Evolutionary conservation across 92 coral and sea anemone species (phyloP).

Genomic region (Palythoa heliodiscus): DNA sequence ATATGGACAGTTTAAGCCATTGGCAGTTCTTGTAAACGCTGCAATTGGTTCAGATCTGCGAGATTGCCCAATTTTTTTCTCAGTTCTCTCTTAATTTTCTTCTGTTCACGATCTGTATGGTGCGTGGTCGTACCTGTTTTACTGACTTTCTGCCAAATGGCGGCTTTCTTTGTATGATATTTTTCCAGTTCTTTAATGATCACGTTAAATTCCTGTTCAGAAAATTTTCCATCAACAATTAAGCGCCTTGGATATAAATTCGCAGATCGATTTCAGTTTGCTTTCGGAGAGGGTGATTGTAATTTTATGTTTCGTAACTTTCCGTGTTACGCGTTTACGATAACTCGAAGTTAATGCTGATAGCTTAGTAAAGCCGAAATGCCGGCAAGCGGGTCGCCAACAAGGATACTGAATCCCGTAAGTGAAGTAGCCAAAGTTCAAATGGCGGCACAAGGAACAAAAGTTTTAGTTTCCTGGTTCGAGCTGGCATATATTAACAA

Average conservation of each 20-base stretch:
- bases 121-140: too few species aligned
- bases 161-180: constrained; percentile 6
- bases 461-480: too few species aligned
- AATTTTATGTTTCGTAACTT: constrained; percentile 41
- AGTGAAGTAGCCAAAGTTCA: too few species aligned
- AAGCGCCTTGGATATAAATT: constrained; percentile 37
- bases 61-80: constrained; percentile 8
- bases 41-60: neutral
- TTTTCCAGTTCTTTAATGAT: constrained; percentile 17
- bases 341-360: neutral
- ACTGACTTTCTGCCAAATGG: constrained; percentile 6
- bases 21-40: too few species aligned
- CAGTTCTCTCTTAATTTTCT: neutral
- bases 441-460: too few species aligned
- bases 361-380: constrained; percentile 23
- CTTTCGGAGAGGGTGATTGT: constrained; percentile 42
- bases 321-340: neutral
- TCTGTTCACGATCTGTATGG: neutral
- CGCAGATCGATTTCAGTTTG: constrained; percentile 27
- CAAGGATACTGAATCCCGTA: too few species aligned
- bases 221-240: constrained; percentile 29
- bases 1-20: too few species aligned
- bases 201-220: constrained; percentile 42
- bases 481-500: too few species aligned
- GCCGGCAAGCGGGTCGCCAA: neutral